These are phyloP conservation scores for Thripadectes ignobilis DNA, from an alignment of 2,797 vertebrate genomes.

Conservation along the genomic window DNA sequence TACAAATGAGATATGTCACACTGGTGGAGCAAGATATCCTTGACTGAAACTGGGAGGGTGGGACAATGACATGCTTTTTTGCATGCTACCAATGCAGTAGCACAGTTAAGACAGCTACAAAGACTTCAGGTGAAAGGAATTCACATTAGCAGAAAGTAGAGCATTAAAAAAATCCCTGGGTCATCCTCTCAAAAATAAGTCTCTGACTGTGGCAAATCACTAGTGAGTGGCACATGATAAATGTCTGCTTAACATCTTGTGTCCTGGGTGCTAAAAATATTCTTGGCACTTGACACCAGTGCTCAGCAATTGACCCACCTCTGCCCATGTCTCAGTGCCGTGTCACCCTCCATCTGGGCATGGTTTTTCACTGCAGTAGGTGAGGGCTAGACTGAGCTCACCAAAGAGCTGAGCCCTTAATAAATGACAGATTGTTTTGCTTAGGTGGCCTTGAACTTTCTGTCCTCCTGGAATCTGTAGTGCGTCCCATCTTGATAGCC, in stretches of 20 bases:
- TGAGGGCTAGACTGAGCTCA: neutral
- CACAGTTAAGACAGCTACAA: neutral
- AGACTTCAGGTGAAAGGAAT: neutral
- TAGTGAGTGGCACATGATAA: neutral
- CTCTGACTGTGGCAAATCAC: neutral
- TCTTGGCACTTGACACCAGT: neutral
- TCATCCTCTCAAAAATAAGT: neutral
- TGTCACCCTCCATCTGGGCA: neutral
- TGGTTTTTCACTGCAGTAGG: neutral
- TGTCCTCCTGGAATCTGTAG: neutral
- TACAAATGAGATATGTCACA: neutral
- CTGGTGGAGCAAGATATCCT: neutral
- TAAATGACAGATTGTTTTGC: neutral
- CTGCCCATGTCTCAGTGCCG: neutral
- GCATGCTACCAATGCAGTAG: neutral
- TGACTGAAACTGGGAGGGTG: neutral
- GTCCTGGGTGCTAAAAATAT: neutral
- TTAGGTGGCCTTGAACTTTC: constrained; percentile 19
- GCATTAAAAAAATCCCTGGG: neutral
- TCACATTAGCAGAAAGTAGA: neutral
- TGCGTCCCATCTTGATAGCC: neutral
- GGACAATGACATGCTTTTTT: neutral
- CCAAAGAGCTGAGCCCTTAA: neutral
- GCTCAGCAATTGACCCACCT: neutral
- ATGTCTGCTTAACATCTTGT: neutral